phyloP scores from a whole-genome alignment of 2,888 invertebrate genomes.

The Leptogaster cylindrica region DNA sequence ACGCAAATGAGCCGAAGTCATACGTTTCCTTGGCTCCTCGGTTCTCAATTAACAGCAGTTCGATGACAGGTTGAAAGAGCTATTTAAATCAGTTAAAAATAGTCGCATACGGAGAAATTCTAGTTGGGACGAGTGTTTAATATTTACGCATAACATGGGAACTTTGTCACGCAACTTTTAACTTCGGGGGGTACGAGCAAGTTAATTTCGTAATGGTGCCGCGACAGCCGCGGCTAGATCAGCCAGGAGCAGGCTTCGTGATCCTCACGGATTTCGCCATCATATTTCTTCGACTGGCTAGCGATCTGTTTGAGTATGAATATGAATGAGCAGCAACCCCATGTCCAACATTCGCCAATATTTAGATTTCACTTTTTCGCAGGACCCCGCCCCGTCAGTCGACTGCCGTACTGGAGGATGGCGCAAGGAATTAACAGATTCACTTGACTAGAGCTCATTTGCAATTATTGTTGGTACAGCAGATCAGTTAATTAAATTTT shows the following conservation, averaged over 20 bases:
- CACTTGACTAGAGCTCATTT: constrained; percentile 44
- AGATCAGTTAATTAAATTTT: constrained; percentile 46
- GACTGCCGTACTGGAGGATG: constrained; percentile 28
- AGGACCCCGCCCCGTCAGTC: neutral
- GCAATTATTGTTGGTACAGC: constrained; percentile 45
- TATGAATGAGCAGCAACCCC: constrained; percentile 41
- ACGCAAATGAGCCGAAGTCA: constrained; percentile 26
- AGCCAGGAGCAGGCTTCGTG: constrained; percentile 10
- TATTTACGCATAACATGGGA: constrained; percentile 46
- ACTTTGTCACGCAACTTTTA: constrained; percentile 45
- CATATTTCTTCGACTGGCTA: constrained; percentile 41
- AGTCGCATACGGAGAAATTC: constrained; percentile 22
- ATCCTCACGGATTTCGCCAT: constrained; percentile 31
- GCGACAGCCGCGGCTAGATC: neutral
- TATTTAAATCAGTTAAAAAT: constrained; percentile 22
- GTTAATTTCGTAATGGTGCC: constrained; percentile 19
- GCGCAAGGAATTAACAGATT: constrained; percentile 46
- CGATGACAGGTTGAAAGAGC: constrained; percentile 30
- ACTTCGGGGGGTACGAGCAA: constrained; percentile 43
- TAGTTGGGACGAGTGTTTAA: constrained; percentile 27
- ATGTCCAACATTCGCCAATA: constrained; percentile 36
- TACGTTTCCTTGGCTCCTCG: constrained; percentile 27
- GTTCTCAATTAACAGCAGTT: constrained; percentile 22
- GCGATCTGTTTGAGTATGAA: constrained; percentile 38
- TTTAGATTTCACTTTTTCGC: constrained; percentile 35